Conservation (phyloP, 2,797 vertebrate genomes). For the Phoeniculus purpureus region DNA sequence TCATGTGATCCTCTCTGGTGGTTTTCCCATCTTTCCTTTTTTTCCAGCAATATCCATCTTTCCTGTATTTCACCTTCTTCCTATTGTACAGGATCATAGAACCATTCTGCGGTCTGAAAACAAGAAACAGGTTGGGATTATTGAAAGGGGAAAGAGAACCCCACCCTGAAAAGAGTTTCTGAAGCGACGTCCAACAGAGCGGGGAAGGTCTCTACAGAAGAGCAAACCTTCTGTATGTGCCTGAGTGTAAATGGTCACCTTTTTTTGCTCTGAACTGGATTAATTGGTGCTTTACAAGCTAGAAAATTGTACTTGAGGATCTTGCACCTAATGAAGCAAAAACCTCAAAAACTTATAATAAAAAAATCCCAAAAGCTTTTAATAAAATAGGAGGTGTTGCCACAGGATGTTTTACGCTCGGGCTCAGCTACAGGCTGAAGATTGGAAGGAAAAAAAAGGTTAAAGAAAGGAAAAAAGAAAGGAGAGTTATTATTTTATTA, state of each 20-base stretch:
- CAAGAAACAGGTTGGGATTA: conserved; percentile 66
- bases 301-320: conserved; percentile 49
- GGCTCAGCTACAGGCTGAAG: background rate
- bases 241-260: conserved; percentile 3
- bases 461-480: background rate
- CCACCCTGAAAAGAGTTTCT: background rate
- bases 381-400: conserved; percentile 20
- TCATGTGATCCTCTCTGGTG: conserved; percentile 99
- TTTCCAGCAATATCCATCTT: conserved; percentile 99
- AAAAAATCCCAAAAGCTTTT: background rate
- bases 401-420: background rate
- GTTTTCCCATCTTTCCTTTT: conserved; percentile 99
- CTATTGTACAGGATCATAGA: conserved; percentile 99
- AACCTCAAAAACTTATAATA: background rate
- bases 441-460: conserved; percentile 22
- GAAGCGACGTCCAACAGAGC: background rate
- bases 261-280: conserved; percentile 48
- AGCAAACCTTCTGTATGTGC: conserved; percentile 41
- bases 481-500: background rate
- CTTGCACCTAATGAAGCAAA: conserved; percentile 52
- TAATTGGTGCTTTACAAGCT: conserved; percentile 46
- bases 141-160: conserved; percentile 6
- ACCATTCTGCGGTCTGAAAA: conserved; percentile 97
- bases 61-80: conserved; percentile 99
- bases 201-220: conserved; percentile 9